A percentile compares a stretch with the other conserved stretches of the same genome.
phyloP scores from a whole-genome alignment of 2,888 invertebrate genomes.

The Dolichopus griseipennis region DNA sequence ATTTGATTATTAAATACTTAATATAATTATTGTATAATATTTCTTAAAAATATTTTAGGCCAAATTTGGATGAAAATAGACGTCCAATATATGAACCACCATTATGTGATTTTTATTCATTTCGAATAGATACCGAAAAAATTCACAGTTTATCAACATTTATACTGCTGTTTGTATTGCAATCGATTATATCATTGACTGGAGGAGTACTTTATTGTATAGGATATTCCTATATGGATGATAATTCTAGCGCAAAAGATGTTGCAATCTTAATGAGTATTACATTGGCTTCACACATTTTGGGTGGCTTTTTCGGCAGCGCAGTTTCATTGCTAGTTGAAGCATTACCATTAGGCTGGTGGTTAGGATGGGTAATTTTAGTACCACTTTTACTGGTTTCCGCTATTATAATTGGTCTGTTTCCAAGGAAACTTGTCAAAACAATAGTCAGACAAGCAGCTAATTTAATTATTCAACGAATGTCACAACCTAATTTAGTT shows the following conservation, averaged over 20 bases:
- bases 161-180: conserved; percentile 44
- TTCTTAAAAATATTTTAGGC: neutral
- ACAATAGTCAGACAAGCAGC: conserved; percentile 50
- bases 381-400: conserved; percentile 43
- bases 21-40: neutral
- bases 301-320: conserved; percentile 41
- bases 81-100: conserved; percentile 29
- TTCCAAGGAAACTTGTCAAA: conserved; percentile 48
- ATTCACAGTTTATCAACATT: conserved; percentile 38
- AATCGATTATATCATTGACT: conserved; percentile 45
- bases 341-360: conserved; percentile 36
- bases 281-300: conserved; percentile 34
- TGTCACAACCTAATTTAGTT: conserved; percentile 25
- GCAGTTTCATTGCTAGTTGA: conserved; percentile 37
- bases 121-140: neutral
- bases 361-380: conserved; percentile 48
- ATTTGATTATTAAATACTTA: neutral
- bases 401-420: conserved; percentile 47
- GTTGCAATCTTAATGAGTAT: conserved; percentile 45
- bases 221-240: conserved; percentile 54
- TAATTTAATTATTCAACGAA: conserved; percentile 47
- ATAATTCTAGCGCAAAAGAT: conserved; percentile 48
- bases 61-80: conserved; percentile 20
- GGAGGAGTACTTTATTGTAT: conserved; percentile 47
- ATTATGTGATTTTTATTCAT: conserved; percentile 7